Conservation (phyloP, 1,140 invertebrate species). For the Whitmania pigra region DNA sequence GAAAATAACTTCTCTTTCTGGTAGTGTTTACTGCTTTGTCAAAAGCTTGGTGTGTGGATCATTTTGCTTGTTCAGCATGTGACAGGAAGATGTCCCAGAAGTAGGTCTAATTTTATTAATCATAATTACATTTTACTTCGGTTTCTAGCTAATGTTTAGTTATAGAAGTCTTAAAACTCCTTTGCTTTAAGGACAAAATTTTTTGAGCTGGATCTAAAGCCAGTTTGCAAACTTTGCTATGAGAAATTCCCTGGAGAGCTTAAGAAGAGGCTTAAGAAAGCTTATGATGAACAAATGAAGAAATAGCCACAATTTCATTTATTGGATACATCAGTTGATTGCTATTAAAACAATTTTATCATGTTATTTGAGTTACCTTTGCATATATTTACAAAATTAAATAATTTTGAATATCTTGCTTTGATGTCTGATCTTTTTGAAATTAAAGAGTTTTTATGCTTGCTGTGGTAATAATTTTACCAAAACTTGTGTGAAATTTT, state of each 20-base stretch:
- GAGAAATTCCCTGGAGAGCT: slow-evolving; percentile 90
- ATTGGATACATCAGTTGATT: too few relatives aligned
- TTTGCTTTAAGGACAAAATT: slow-evolving; percentile 66
- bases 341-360: too few relatives aligned
- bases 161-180: not conserved
- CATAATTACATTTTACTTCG: not conserved
- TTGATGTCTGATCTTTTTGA: too few relatives aligned
- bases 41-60: slow-evolving; percentile 98
- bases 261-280: slow-evolving; percentile 59
- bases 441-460: too few relatives aligned
- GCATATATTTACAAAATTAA: too few relatives aligned
- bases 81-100: slow-evolving; percentile 95
- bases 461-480: too few relatives aligned
- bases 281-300: slow-evolving; percentile 35
- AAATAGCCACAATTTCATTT: slow-evolving; percentile 14
- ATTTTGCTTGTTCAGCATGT: slow-evolving; percentile 96
- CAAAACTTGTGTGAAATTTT: too few relatives aligned
- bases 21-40: slow-evolving; percentile 94
- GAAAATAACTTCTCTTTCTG: slow-evolving; percentile 33
- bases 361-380: too few relatives aligned
- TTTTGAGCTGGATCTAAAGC: slow-evolving; percentile 94
- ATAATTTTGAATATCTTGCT: too few relatives aligned
- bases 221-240: slow-evolving; percentile 96
- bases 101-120: slow-evolving; percentile 30
- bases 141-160: not conserved